Evolutionary conservation across 2,888 invertebrate genomes (phyloP), one percentile per base, ranked within the genome.

Genomic region (Clitarchus hookeri): DNA sequence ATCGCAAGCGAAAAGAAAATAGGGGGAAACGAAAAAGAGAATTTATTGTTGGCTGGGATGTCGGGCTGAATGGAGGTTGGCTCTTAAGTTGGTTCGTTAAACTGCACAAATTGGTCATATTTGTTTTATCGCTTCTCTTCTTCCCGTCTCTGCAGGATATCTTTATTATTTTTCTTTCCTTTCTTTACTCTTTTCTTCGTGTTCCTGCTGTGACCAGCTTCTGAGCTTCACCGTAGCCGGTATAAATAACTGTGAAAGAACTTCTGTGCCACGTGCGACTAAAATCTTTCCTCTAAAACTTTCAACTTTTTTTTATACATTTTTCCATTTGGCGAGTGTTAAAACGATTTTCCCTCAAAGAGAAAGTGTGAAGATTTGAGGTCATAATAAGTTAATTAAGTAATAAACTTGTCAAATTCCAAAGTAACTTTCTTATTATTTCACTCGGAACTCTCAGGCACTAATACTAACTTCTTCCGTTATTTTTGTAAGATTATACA

Each of bases 91-190:
- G 87, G 85, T 88, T 88, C 88, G 85, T 87, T 88, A 86, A 87
- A 25, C 86, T 77, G 84, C 87, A 86, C 86, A 88, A 87, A 88
- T 88, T 88, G 87, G 86, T 88, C 87, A 88, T 87, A 87, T 87
- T 87, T 87, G 83, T 79, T 84, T 77, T 83, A 44, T 79, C 79
- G 44, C 48, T 6, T 85, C 54, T 27, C 44, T 84, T 84, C 84
- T 86, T 84, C 84, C 54, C 53, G 26, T 36, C 80, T 44, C 44
- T 16, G 13, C 36, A 27, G 80, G 80, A 80, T 80, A 44, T 26
- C 44, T 36, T 80, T 44, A 44, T 80, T 80, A 80, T 80, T 44
- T 80, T 80, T 80, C 80, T 26, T 80, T 19, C 44, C 27, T 80
- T 80, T 80, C 80, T 80, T 80, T 80, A 65, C 44, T 80, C 80